Percentiles rank a stretch among this genome's conserved stretches.
These are phyloP conservation scores for Psilanteris sp. DNA, from an alignment of 1,140 invertebrate species.

Conservation along the genomic window DNA sequence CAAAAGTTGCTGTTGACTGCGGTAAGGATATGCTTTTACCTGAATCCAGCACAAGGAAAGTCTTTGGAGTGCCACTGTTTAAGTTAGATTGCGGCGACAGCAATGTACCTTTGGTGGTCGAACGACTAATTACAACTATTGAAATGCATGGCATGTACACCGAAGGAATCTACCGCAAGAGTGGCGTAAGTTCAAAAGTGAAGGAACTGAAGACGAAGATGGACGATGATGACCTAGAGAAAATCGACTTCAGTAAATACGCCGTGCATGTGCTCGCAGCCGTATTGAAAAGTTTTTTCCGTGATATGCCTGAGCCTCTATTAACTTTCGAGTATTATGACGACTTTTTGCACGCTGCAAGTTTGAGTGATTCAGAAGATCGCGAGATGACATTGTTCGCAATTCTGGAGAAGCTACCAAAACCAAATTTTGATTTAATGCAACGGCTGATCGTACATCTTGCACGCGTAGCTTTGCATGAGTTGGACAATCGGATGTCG, in stretches of 20 bases:
- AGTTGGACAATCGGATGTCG: conserved; percentile 95
- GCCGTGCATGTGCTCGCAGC: conserved; percentile 94
- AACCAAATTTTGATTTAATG: conserved; percentile 93
- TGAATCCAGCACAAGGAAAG: conserved; percentile 81
- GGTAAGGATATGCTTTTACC: conserved; percentile 80
- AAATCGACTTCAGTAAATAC: conserved; percentile 85
- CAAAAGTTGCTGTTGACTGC: conserved; percentile 83
- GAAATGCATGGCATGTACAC: conserved; percentile 95
- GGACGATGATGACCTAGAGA: conserved; percentile 86
- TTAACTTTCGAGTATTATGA: conserved; percentile 96
- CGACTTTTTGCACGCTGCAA: conserved; percentile 93
- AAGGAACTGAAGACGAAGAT: conserved; percentile 86
- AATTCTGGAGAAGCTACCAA: conserved; percentile 93
- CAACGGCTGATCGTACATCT: conserved; percentile 96
- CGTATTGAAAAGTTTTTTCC: conserved; percentile 94
- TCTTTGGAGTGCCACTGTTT: conserved; percentile 89
- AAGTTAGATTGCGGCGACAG: conserved; percentile 87
- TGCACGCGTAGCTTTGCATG: conserved; percentile 91
- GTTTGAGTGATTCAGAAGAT: conserved; percentile 90
- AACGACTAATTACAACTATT: conserved; percentile 92
- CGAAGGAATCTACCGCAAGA: conserved; percentile 96
- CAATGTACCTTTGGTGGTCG: conserved; percentile 91
- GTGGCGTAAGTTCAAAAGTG: conserved; percentile 90
- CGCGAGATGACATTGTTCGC: conserved; percentile 90
- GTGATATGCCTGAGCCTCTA: conserved; percentile 95